Evolutionary conservation across 2,113 vertebrate species (phyloP).

Genomic region (Willisornis vidua): DNA sequence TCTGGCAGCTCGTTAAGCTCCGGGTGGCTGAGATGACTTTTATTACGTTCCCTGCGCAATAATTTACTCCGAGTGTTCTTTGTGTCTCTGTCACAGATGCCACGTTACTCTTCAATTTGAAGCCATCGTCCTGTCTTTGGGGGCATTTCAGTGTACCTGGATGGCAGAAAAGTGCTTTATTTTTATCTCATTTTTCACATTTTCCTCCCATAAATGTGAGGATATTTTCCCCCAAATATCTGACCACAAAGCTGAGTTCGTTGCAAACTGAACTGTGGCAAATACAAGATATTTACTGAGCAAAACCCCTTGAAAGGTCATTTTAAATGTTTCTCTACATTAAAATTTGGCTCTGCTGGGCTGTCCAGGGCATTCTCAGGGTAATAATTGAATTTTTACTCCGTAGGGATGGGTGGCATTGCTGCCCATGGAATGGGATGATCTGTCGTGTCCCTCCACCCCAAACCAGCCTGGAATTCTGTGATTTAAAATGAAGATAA

Average conservation of each 20-base stretch:
- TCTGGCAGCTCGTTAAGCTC: conserved; percentile 16
- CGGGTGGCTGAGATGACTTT: neutral
- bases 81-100: neutral
- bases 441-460: neutral
- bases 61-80: neutral
- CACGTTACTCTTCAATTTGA: neutral
- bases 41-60: neutral
- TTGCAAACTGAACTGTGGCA: neutral
- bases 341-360: neutral
- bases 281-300: neutral
- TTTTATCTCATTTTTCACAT: neutral
- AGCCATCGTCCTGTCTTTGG: neutral
- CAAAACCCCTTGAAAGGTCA: neutral
- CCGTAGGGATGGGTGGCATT: no score
- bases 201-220: no score
- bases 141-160: neutral
- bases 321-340: neutral
- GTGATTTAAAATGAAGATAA: neutral
- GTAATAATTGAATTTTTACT: conserved; percentile 19
- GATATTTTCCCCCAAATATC: no score
- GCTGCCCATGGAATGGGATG: neutral
- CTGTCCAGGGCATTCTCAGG: neutral
- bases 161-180: neutral
- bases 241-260: neutral
- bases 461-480: neutral